phyloP scores from a whole-genome alignment of 2,888 invertebrate species.

The Drosophila mercatorum region DNA sequence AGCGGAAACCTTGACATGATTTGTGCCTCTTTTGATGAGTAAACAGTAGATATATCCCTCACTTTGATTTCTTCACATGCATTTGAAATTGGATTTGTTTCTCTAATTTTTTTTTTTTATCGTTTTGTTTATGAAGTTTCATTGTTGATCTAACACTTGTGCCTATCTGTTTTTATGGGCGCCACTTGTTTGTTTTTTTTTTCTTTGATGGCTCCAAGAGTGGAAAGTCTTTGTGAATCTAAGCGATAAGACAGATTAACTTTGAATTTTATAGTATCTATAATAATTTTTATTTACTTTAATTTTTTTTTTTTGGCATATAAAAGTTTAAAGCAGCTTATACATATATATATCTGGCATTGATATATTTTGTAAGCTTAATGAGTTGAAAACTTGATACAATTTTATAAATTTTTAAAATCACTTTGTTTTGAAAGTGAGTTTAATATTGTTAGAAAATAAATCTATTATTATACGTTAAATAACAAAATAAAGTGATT shows the following conservation, averaged over 20 bases:
- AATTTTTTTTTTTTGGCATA: neutral
- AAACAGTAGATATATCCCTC: slow-evolving; percentile 13
- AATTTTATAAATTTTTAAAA: no score
- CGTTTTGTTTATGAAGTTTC: slow-evolving; percentile 26
- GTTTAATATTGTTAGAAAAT: no score
- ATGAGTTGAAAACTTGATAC: no score
- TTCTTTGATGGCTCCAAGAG: slow-evolving; percentile 16
- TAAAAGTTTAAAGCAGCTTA: no score
- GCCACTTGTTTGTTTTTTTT: slow-evolving; percentile 43
- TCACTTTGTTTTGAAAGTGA: no score
- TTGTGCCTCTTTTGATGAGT: slow-evolving; percentile 32
- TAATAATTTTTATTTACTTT: slow-evolving; percentile 1
- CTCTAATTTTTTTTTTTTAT: slow-evolving; percentile 3
- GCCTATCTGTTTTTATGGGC: slow-evolving; percentile 47
- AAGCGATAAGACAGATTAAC: slow-evolving; percentile 30
- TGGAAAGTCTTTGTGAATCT: slow-evolving; percentile 23
- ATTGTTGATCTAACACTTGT: slow-evolving; percentile 49
- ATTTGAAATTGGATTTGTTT: slow-evolving; percentile 14
- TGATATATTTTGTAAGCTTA: neutral
- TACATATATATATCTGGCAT: neutral
- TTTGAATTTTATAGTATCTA: neutral
- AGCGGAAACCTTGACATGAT: slow-evolving; percentile 47
- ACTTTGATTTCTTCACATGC: slow-evolving; percentile 37
- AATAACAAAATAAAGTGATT: no score
- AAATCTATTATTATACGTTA: no score